Base-by-base conservation (phyloP, 2,113 vertebrate species). In the Oryzias javanicus region DNA sequence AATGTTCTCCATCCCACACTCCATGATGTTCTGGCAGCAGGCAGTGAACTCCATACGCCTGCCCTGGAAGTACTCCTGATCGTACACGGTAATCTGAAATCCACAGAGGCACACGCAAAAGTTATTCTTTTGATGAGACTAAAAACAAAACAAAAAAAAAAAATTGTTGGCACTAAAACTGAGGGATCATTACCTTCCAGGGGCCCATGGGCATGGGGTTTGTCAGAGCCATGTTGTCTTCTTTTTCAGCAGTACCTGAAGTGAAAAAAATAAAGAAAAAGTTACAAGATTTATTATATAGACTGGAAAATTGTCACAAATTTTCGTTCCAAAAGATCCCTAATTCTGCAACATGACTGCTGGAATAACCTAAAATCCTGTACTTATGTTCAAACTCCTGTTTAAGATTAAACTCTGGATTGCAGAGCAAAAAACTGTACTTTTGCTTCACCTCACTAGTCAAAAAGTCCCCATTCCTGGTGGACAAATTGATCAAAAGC, bases 31-130 rank as follows among this genome's bases (percentile, higher is more conserved):
- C 81, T 96, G 91, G 68, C 96, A 98, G 87, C 94, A 87, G 17
- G 94, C 88, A 1, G 94, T 95, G 84, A 98, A 98, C 88, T 98
- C 94, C 92, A 95, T 94, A 73, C 94, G 93, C 80, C 94, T 96
- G 58, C 97, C 96, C 88, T 98, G 97, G 90, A 97, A 98, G 82
- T 93, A 91, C 84, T 98, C 95, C 89, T 98, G 96, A 67, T 99
- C 95, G 5, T 98, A 98, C 80, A 96, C 93, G 0, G 94, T 98
- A 86, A 99, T 94, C 95, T 98, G 89, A 50, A 85, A 53, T 62
- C 83, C n/a, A 76, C 49, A 63, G 2, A 45, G 24, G 10, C 10
- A 25, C 3, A 29, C n/a, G 40, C 2, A 54, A 1, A 52, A 12
- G 14, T 4, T 19, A 1, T 10, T 19, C 1, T n/a, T 47, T 19